A percentile compares a stretch with the other conserved stretches of the same genome.
phyloP scores from a whole-genome alignment of 1,140 invertebrate species.

The Himalopsyche phryganea region DNA sequence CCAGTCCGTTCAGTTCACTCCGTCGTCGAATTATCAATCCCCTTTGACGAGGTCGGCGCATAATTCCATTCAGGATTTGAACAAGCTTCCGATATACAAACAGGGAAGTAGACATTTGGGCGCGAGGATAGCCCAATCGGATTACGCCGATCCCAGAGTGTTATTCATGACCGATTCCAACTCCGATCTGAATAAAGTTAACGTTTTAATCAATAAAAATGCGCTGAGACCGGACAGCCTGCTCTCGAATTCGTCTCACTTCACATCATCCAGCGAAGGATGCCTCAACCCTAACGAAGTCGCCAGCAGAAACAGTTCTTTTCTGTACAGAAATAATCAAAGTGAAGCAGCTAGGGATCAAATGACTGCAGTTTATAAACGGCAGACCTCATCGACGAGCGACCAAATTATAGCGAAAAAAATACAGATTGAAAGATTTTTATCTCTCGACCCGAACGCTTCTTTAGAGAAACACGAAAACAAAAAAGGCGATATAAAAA shows the following conservation, averaged over 20 bases:
- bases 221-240: slow-evolving; percentile 50
- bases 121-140: slow-evolving; percentile 80
- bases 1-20: slow-evolving; percentile 21
- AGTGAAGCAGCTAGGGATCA: not conserved
- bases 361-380: not conserved
- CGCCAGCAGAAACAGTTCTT: slow-evolving; percentile 23
- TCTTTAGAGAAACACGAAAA: slow-evolving; percentile 8
- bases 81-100: slow-evolving; percentile 61
- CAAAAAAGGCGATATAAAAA: slow-evolving; percentile 20
- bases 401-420: not conserved
- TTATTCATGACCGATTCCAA: slow-evolving; percentile 52
- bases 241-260: slow-evolving; percentile 55
- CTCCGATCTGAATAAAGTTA: slow-evolving; percentile 44
- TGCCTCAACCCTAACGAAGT: slow-evolving; percentile 10
- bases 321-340: slow-evolving; percentile 15
- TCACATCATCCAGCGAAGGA: slow-evolving; percentile 61
- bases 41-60: slow-evolving; percentile 20
- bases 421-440: slow-evolving; percentile 2
- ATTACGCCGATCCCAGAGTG: slow-evolving; percentile 76
- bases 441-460: not conserved
- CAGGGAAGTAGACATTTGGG: slow-evolving; percentile 79
- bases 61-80: slow-evolving; percentile 50
- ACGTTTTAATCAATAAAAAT: slow-evolving; percentile 54
- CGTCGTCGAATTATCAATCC: slow-evolving; percentile 4
- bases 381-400: no score